A percentile compares a stretch with the other conserved stretches of the same genome.
These are phyloP conservation scores for Tipula vernalis DNA, from an alignment of 2,888 invertebrate genomes.

Conservation along the genomic window DNA sequence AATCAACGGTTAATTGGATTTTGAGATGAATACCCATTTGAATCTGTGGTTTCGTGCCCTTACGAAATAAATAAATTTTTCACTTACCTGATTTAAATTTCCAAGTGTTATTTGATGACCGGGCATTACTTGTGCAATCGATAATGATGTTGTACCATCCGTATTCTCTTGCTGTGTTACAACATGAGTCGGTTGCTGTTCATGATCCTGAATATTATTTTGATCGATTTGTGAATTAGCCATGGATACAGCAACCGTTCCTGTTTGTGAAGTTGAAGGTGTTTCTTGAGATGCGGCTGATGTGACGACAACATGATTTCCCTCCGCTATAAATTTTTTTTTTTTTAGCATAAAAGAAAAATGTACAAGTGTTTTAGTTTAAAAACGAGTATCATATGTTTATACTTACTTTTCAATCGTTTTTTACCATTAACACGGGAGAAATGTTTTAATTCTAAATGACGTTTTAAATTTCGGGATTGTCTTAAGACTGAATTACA, in stretches of 20 bases:
- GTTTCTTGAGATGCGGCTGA: slow-evolving; percentile 16
- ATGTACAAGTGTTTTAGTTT: not conserved
- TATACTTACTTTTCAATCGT: slow-evolving; percentile 33
- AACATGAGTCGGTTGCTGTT: slow-evolving; percentile 22
- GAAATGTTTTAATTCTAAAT: slow-evolving; percentile 38
- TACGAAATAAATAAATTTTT: too few relatives aligned
- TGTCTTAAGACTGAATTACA: slow-evolving; percentile 46
- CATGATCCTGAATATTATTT: slow-evolving; percentile 8
- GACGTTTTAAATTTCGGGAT: slow-evolving; percentile 45
- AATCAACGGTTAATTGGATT: not conserved
- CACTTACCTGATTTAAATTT: slow-evolving; percentile 37
- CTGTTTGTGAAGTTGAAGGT: slow-evolving; percentile 25
- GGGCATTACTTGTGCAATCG: slow-evolving; percentile 35
- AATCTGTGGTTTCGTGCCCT: too few relatives aligned
- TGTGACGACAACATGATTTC: not conserved
- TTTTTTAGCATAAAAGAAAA: not conserved
- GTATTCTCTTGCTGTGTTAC: slow-evolving; percentile 35
- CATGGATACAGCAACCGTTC: slow-evolving; percentile 20
- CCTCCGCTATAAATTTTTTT: not conserved
- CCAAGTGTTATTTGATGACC: slow-evolving; percentile 34
- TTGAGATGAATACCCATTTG: not conserved
- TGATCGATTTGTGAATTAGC: not conserved
- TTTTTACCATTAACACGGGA: slow-evolving; percentile 36
- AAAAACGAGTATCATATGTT: slow-evolving; percentile 16
- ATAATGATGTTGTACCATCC: slow-evolving; percentile 33